Percentiles rank a stretch among this genome's conserved stretches.
Evolutionary conservation across 2,797 vertebrate species (phyloP).

Genomic region (Caiman crocodilus): DNA sequence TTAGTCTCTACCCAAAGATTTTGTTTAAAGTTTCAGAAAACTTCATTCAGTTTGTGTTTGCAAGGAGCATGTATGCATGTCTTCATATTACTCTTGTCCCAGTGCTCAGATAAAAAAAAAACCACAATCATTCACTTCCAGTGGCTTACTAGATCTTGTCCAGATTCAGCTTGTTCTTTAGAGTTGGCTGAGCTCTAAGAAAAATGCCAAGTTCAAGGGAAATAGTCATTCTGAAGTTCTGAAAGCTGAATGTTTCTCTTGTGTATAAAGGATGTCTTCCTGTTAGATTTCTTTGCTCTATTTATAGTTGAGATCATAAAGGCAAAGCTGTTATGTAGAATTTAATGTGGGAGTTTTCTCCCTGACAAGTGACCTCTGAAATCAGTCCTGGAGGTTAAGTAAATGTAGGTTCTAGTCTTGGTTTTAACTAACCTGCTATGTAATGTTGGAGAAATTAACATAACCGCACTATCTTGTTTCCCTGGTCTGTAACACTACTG

Average conservation of each 20-base stretch:
- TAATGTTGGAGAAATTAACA: neutral
- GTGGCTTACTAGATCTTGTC: conserved; percentile 52
- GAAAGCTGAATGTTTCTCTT: conserved; percentile 43
- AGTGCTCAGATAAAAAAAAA: conserved; percentile 48
- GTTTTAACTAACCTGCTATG: neutral
- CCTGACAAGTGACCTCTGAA: neutral
- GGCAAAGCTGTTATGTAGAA: neutral
- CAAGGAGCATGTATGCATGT: conserved; percentile 61
- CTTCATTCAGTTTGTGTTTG: conserved; percentile 49
- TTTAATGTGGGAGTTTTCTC: neutral
- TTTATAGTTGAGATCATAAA: conserved; percentile 22
- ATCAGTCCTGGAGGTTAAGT: neutral
- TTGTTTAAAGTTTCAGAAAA: conserved; percentile 62
- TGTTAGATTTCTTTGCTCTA: neutral
- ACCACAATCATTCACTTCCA: conserved; percentile 31
- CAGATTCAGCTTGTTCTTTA: conserved; percentile 43
- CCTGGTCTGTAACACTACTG: neutral
- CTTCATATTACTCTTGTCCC: conserved; percentile 49
- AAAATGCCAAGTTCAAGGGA: conserved; percentile 43
- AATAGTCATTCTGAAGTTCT: conserved; percentile 18
- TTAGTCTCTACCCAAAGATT: conserved; percentile 50
- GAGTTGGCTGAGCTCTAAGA: conserved; percentile 52
- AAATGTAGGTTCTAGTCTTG: neutral
- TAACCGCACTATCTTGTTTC: neutral
- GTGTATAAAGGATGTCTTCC: neutral